Percentiles rank a stretch among this genome's conserved stretches.
Evolutionary conservation across 2,797 vertebrate genomes (phyloP).

Genomic region (Sternotherus odoratus): DNA sequence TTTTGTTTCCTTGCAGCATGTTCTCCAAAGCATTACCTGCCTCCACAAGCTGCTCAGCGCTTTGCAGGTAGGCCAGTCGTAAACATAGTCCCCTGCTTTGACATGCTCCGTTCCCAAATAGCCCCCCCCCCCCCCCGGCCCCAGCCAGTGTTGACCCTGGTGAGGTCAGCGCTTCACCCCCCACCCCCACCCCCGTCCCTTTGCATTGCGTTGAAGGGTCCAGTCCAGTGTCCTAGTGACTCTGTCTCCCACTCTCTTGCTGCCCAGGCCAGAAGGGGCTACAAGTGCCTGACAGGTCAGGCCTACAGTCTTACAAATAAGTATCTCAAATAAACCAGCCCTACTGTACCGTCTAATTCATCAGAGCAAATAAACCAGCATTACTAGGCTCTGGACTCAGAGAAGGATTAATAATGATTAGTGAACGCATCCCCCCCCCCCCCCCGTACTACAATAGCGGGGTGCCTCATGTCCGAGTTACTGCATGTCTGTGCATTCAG

Average conservation of each 20-base stretch:
- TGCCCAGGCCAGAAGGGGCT: not conserved
- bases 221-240: not conserved
- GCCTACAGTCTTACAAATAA: too few species aligned
- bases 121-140: accelerated
- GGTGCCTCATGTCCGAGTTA: not conserved
- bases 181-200: accelerated
- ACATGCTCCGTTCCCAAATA: not conserved
- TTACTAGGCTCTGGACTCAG: not conserved
- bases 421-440: not conserved
- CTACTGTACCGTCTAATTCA: not conserved
- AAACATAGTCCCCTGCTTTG: not conserved
- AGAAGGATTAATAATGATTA: not conserved
- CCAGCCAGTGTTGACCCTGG: accelerated
- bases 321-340: not conserved
- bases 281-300: not conserved
- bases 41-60: conserved; percentile 91
- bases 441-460: not conserved
- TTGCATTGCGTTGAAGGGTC: accelerated
- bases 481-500: accelerated
- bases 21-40: conserved; percentile 89
- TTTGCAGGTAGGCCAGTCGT: conserved; percentile 87
- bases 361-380: not conserved
- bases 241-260: not conserved
- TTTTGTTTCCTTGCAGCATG: conserved; percentile 84
- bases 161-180: not conserved